A percentile compares a stretch with the other conserved stretches of the same genome.
These are phyloP conservation scores for Idaea biselata DNA, from an alignment of 2,888 invertebrate genomes.

Conservation along the genomic window DNA sequence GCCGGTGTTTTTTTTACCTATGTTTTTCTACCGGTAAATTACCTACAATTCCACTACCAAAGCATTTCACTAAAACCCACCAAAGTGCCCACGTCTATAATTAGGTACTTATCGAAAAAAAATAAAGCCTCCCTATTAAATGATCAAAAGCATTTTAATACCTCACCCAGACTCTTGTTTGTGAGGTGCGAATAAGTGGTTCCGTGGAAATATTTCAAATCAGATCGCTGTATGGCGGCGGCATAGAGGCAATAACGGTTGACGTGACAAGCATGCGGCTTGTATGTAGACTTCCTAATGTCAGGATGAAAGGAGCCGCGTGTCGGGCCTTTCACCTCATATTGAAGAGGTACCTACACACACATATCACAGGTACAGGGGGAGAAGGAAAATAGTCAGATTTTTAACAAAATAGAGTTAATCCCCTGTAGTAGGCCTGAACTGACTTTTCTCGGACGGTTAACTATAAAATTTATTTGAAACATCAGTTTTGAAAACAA, in stretches of 20 bases:
- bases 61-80: too few species aligned
- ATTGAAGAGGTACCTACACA: constrained; percentile 43
- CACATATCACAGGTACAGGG: not conserved
- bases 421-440: too few species aligned
- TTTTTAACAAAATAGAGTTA: constrained; percentile 19
- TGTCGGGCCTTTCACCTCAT: constrained; percentile 60
- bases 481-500: too few species aligned
- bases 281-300: constrained; percentile 72
- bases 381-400: constrained; percentile 29
- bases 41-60: too few species aligned
- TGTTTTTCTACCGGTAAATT: too few species aligned
- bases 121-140: constrained; percentile 23
- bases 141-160: constrained; percentile 47
- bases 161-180: constrained; percentile 44
- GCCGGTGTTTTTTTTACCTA: too few species aligned
- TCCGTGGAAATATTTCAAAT: constrained; percentile 80
- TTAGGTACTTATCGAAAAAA: not conserved
- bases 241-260: constrained; percentile 72
- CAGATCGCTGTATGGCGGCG: constrained; percentile 55
- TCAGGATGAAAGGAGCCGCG: constrained; percentile 54
- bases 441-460: too few species aligned
- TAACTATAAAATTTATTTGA: too few species aligned
- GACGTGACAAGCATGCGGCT: constrained; percentile 70
- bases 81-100: too few species aligned
- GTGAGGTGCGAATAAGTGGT: constrained; percentile 76